Percentiles rank a stretch among this genome's conserved stretches.
These are phyloP conservation scores for Gyps fulvus DNA, from an alignment of 2,113 vertebrate genomes.

Conservation along the genomic window DNA sequence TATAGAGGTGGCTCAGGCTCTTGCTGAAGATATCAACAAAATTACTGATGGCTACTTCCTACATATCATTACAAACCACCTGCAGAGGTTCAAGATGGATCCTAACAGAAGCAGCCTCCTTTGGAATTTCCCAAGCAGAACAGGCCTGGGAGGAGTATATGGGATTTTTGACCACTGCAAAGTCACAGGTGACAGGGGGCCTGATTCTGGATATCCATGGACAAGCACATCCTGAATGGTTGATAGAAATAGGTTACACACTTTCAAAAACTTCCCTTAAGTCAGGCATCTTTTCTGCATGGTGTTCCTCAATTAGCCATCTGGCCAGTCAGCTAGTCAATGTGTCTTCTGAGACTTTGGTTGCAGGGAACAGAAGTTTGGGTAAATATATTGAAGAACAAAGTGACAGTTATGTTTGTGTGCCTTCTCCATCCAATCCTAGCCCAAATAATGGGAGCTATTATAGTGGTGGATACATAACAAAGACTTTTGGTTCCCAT, in stretches of 20 bases:
- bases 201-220: constrained; percentile 62
- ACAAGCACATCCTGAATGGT: constrained; percentile 54
- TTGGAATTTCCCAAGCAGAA: constrained; percentile 52
- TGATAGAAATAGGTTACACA: constrained; percentile 64
- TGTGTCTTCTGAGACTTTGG: constrained; percentile 17
- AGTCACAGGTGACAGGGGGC: constrained; percentile 16
- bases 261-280: constrained; percentile 55
- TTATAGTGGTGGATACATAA: constrained; percentile 57
- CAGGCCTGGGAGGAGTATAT: constrained; percentile 61
- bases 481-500: constrained; percentile 41
- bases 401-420: constrained; percentile 34
- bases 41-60: constrained; percentile 36
- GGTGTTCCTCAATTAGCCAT: background rate
- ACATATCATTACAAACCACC: constrained; percentile 58
- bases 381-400: constrained; percentile 50
- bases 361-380: constrained; percentile 48
- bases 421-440: constrained; percentile 63
- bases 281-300: background rate
- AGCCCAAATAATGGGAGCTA: constrained; percentile 54
- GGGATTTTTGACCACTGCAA: constrained; percentile 50
- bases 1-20: constrained; percentile 22
- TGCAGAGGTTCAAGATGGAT: constrained; percentile 63
- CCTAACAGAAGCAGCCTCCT: constrained; percentile 56
- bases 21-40: constrained; percentile 50
- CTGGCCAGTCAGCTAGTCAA: constrained; percentile 30